A percentile compares a stretch with the other conserved stretches of the same genome.
Conservation (phyloP, 2,888 invertebrate species). For the Melieria crassipennis region DNA sequence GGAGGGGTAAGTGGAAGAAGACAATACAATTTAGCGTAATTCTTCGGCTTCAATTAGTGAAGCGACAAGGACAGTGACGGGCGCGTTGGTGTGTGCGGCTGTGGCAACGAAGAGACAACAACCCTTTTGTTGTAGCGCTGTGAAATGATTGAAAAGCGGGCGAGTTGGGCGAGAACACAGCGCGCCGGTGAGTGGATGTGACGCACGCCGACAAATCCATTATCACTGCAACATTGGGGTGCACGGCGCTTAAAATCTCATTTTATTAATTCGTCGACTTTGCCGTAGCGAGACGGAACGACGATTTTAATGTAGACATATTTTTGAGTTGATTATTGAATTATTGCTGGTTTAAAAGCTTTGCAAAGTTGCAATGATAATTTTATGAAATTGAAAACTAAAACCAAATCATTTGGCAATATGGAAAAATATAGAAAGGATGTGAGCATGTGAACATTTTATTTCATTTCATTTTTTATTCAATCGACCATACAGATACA, state of each 20-base stretch:
- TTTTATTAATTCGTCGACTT: constrained; percentile 29
- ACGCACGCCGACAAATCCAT: constrained; percentile 44
- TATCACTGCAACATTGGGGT: constrained; percentile 35
- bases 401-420: no score
- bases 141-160: constrained; percentile 3
- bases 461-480: no score
- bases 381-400: no score
- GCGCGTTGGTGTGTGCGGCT: constrained; percentile 11
- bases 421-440: no score
- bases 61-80: constrained; percentile 30
- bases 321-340: no score
- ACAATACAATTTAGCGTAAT: constrained; percentile 64
- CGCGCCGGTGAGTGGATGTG: constrained; percentile 21
- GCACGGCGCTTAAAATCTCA: constrained; percentile 23
- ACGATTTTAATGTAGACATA: no score
- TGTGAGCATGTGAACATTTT: no score
- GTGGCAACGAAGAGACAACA: constrained; percentile 32
- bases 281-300: no score
- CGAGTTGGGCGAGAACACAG: constrained; percentile 19
- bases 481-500: no score
- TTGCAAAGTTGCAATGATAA: no score
- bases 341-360: no score
- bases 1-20: constrained; percentile 42
- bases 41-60: constrained; percentile 63
- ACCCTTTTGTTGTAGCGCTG: constrained; percentile 34